A percentile compares a stretch with the other conserved stretches of the same genome.
Evolutionary conservation across 2,888 invertebrate species (phyloP).

Genomic region (Sinotaia quadrata): DNA sequence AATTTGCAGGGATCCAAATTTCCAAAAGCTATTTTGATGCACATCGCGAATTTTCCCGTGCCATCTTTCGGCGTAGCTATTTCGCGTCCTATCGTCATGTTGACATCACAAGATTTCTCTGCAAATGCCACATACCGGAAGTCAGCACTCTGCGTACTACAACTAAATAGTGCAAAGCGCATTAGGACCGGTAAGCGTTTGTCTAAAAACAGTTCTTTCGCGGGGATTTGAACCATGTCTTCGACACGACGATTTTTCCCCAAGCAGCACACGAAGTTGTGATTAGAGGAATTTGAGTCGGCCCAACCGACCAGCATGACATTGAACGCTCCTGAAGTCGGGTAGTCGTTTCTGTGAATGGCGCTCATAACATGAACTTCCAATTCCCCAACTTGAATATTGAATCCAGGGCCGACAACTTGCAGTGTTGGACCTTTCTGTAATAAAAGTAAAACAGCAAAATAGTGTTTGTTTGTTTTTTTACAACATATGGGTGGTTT

Average conservation of each 20-base stretch:
- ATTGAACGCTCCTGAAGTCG: too few relatives aligned
- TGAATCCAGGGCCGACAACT: too few relatives aligned
- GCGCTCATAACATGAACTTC: too few relatives aligned
- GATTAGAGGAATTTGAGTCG: neutral
- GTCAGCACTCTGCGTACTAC: neutral
- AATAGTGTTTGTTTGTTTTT: too few relatives aligned
- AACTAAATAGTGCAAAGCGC: neutral
- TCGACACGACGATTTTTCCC: too few relatives aligned
- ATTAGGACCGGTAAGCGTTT: neutral
- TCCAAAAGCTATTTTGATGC: neutral
- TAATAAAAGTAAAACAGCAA: too few relatives aligned
- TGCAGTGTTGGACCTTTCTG: too few relatives aligned
- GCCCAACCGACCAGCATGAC: neutral
- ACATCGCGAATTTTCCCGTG: neutral
- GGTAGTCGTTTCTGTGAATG: too few relatives aligned
- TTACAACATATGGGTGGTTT: too few relatives aligned
- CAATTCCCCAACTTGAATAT: too few relatives aligned
- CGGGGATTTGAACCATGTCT: neutral
- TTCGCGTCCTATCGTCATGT: neutral
- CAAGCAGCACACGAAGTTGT: conserved; percentile 7
- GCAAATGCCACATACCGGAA: conserved; percentile 9
- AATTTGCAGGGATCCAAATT: neutral
- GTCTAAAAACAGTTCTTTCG: neutral
- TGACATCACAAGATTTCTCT: neutral
- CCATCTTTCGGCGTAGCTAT: neutral